Evolutionary conservation across 92 coral and sea anemone genomes (phyloP).

Genomic region (Muricea muricata): DNA sequence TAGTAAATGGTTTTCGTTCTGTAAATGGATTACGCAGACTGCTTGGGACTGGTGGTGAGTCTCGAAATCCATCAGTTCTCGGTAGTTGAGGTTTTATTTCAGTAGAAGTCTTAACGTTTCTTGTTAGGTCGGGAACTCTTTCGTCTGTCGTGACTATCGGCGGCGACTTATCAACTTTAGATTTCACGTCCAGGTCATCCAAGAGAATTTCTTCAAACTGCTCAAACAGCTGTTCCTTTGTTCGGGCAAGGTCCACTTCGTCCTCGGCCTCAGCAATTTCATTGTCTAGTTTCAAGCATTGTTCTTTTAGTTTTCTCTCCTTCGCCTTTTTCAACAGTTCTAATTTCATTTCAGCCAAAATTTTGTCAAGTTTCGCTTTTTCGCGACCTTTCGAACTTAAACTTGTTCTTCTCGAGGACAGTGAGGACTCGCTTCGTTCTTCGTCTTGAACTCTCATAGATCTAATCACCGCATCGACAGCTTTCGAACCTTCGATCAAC

Average conservation of each 20-base stretch:
- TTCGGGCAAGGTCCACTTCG: constrained; percentile 51
- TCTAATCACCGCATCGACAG: constrained; percentile 23
- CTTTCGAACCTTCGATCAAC: constrained; percentile 14
- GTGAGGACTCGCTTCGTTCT: background rate
- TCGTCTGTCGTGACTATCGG: background rate
- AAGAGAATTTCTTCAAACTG: constrained; percentile 10
- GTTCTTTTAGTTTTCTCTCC: constrained; percentile 56
- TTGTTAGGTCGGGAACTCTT: background rate
- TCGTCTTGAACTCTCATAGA: background rate
- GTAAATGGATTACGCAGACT: background rate
- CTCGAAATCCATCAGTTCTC: background rate
- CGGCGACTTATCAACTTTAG: background rate
- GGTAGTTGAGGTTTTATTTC: background rate
- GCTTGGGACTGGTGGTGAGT: constrained; percentile 7
- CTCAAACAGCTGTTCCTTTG: constrained; percentile 53
- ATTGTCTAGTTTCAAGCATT: constrained; percentile 56
- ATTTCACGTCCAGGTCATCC: background rate
- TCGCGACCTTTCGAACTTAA: constrained; percentile 45
- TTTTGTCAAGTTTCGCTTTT: constrained; percentile 38
- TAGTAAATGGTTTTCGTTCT: background rate
- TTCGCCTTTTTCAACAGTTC: constrained; percentile 52
- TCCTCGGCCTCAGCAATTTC: constrained; percentile 70
- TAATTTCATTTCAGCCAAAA: constrained; percentile 58
- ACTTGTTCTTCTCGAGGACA: constrained; percentile 1
- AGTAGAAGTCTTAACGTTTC: background rate